Evolutionary conservation across 2,888 invertebrate genomes (phyloP).

Genomic region (Lithophane leautieri): DNA sequence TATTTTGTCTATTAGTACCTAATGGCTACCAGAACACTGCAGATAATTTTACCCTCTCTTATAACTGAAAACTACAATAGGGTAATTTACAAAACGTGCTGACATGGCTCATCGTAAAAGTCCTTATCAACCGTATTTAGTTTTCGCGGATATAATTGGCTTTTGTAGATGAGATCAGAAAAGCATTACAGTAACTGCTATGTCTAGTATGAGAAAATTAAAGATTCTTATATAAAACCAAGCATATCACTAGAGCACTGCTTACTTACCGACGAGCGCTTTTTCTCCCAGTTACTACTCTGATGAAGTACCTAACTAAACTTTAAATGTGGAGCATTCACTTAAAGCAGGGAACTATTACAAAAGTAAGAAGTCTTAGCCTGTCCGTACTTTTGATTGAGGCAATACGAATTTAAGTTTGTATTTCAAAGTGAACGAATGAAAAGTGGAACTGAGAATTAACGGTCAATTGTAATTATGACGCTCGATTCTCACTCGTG

Average conservation of each 20-base stretch:
- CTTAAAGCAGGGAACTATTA: slow-evolving; percentile 52
- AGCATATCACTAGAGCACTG: slow-evolving; percentile 9
- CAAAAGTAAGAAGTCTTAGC: slow-evolving; percentile 50
- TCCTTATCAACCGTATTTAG: neutral
- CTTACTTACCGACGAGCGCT: slow-evolving; percentile 15
- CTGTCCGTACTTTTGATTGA: slow-evolving; percentile 65
- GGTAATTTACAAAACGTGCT: neutral
- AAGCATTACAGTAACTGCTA: neutral
- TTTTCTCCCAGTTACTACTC: slow-evolving; percentile 22
- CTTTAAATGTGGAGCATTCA: slow-evolving; percentile 50
- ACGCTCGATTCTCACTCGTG: slow-evolving; percentile 46
- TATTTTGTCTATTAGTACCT: neutral
- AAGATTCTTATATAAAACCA: neutral
- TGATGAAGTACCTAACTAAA: slow-evolving; percentile 37
- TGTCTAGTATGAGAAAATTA: neutral
- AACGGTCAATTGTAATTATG: slow-evolving; percentile 63
- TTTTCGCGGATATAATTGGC: neutral
- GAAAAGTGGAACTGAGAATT: slow-evolving; percentile 60
- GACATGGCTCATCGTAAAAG: neutral
- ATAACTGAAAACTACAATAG: neutral
- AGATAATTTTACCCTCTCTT: neutral
- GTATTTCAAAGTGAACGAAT: slow-evolving; percentile 60
- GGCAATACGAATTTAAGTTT: slow-evolving; percentile 67
- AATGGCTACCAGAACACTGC: neutral
- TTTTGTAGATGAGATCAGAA: neutral